Conservation (phyloP, 1,140 invertebrate species). For the Hydropsyche tenuis region DNA sequence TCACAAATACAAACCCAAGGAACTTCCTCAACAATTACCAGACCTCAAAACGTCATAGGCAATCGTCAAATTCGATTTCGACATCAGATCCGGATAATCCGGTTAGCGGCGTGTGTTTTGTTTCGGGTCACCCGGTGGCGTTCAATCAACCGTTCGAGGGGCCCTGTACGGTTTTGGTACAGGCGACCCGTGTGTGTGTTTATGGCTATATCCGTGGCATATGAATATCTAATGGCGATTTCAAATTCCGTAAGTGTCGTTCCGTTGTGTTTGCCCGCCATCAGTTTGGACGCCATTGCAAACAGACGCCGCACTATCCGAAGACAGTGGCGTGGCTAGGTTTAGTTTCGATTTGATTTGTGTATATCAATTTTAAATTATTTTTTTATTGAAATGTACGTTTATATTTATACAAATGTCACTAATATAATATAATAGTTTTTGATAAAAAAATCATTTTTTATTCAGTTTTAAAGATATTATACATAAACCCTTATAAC, state of each 20-base stretch:
- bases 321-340: not conserved
- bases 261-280: conserved; percentile 59
- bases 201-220: conserved; percentile 41
- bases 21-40: too few species aligned
- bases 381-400: too few species aligned
- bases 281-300: conserved; percentile 54
- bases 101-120: conserved; percentile 26
- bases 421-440: too few species aligned
- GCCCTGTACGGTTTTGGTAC: conserved; percentile 10
- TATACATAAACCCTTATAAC: not conserved
- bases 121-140: conserved; percentile 20
- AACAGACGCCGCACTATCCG: conserved; percentile 31
- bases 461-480: not conserved
- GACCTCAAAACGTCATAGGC: too few species aligned
- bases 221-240: conserved; percentile 64
- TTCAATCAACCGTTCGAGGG: conserved; percentile 45
- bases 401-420: too few species aligned
- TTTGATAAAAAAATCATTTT: too few species aligned
- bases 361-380: too few species aligned
- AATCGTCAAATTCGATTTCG: conserved; percentile 18
- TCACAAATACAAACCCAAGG: too few species aligned
- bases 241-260: conserved; percentile 62
- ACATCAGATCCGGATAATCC: conserved; percentile 28
- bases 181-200: too few species aligned
- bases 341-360: too few species aligned